Conservation (phyloP, 2,888 invertebrate genomes). For the Osedax frankpressi region DNA sequence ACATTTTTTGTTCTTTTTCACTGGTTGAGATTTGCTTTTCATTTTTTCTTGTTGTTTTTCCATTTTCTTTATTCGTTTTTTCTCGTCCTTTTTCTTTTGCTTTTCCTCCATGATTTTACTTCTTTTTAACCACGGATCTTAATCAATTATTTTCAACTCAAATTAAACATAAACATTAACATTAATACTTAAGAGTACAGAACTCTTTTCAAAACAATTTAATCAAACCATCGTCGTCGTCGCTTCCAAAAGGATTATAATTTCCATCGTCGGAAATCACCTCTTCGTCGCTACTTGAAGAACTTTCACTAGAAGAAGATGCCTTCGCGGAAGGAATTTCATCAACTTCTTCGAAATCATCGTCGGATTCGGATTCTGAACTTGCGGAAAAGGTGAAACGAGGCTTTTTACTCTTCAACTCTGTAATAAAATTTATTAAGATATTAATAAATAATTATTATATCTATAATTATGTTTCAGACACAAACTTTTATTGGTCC, state of each 20-base stretch:
- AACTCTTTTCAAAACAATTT: too few relatives aligned
- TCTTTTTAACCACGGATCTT: slow-evolving; percentile 63
- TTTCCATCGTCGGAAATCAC: slow-evolving; percentile 52
- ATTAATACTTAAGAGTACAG: too few relatives aligned
- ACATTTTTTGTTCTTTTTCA: slow-evolving; percentile 49
- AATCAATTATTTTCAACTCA: not conserved
- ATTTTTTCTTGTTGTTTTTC: slow-evolving; percentile 35
- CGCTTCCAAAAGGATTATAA: slow-evolving; percentile 81
- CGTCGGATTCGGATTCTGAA: slow-evolving; percentile 23
- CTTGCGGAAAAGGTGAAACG: not conserved
- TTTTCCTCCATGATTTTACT: slow-evolving; percentile 46
- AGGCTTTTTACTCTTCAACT: not conserved
- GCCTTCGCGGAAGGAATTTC: not conserved
- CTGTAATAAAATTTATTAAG: not conserved
- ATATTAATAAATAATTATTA: too few relatives aligned
- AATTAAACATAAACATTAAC: not conserved
- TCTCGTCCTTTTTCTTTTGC: slow-evolving; percentile 48
- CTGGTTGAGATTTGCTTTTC: slow-evolving; percentile 45
- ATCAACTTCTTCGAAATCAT: slow-evolving; percentile 12
- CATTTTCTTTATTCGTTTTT: slow-evolving; percentile 38
- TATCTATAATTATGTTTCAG: not conserved
- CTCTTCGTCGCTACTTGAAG: slow-evolving; percentile 30
- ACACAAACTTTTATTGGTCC: not conserved
- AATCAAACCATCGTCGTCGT: slow-evolving; percentile 23
- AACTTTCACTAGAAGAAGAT: slow-evolving; percentile 28